Evolutionary conservation across 2,888 invertebrate species (phyloP).

Genomic region (Cantharis rufa): DNA sequence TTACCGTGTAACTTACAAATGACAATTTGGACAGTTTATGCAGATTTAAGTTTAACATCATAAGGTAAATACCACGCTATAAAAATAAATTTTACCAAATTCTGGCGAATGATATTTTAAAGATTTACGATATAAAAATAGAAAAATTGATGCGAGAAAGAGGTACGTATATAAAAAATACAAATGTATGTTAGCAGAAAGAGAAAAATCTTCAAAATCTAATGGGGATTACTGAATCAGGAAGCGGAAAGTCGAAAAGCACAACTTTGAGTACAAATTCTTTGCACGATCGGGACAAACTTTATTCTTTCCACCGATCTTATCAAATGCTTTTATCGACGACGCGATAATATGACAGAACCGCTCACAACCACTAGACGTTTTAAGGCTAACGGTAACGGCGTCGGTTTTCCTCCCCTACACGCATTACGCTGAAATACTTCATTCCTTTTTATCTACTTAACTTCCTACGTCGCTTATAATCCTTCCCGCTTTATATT

Average conservation of each 20-base stretch:
- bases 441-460: constrained; percentile 33
- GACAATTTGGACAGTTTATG: neutral
- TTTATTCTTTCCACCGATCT: constrained; percentile 35
- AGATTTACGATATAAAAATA: neutral
- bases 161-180: constrained; percentile 6
- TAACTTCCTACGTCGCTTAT: constrained; percentile 32
- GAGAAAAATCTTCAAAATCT: constrained; percentile 26
- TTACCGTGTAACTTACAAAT: constrained; percentile 5
- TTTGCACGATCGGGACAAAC: constrained; percentile 36
- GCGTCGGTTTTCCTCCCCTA: constrained; percentile 21
- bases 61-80: neutral
- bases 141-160: neutral
- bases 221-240: constrained; percentile 29
- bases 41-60: neutral
- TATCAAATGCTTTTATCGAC: constrained; percentile 36
- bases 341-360: constrained; percentile 33
- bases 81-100: neutral
- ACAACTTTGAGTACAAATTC: constrained; percentile 33
- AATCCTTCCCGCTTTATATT: constrained; percentile 33
- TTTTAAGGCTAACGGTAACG: constrained; percentile 30
- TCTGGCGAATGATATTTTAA: neutral
- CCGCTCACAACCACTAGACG: constrained; percentile 31
- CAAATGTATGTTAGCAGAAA: constrained; percentile 18
- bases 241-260: constrained; percentile 35
- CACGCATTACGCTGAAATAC: constrained; percentile 30